Evolutionary conservation across 1,140 invertebrate species (phyloP).

Genomic region (Penaeus vannamei): DNA sequence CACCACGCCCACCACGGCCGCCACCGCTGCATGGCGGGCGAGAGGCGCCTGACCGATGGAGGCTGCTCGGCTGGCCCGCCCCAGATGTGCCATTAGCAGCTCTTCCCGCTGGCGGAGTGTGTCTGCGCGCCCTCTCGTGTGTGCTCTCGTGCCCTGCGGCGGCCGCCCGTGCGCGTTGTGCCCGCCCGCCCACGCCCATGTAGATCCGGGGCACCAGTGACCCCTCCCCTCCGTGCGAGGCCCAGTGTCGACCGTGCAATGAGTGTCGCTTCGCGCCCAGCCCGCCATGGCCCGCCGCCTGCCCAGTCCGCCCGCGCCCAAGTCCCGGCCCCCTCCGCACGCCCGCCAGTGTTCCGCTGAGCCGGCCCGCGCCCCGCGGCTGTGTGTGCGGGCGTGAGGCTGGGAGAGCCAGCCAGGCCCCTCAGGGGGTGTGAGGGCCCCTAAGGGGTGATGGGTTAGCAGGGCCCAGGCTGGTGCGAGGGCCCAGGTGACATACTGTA

Average conservation of each 20-base stretch:
- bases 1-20: slow-evolving; percentile 47
- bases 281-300: slow-evolving; percentile 49
- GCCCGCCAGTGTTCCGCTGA: slow-evolving; percentile 52
- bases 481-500: slow-evolving; percentile 42
- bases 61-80: slow-evolving; percentile 26
- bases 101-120: no score
- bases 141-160: slow-evolving; percentile 18
- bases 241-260: not conserved
- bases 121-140: not conserved
- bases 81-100: not conserved
- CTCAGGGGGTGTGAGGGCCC: not conserved
- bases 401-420: slow-evolving; percentile 32
- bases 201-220: slow-evolving; percentile 32
- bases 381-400: slow-evolving; percentile 49
- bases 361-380: slow-evolving; percentile 38
- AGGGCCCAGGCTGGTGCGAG: slow-evolving; percentile 42
- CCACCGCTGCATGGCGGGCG: slow-evolving; percentile 58
- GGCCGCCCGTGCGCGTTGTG: not conserved
- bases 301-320: slow-evolving; percentile 34
- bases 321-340: slow-evolving; percentile 38
- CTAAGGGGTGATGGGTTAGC: slow-evolving; percentile 51
- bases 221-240: not conserved
- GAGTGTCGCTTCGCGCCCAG: slow-evolving; percentile 35
- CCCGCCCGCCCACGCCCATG: not conserved
- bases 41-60: slow-evolving; percentile 51